These are phyloP conservation scores for Pipistrellus pygmaeus DNA, from an alignment of 2,797 vertebrate species.

Conservation along the genomic window DNA sequence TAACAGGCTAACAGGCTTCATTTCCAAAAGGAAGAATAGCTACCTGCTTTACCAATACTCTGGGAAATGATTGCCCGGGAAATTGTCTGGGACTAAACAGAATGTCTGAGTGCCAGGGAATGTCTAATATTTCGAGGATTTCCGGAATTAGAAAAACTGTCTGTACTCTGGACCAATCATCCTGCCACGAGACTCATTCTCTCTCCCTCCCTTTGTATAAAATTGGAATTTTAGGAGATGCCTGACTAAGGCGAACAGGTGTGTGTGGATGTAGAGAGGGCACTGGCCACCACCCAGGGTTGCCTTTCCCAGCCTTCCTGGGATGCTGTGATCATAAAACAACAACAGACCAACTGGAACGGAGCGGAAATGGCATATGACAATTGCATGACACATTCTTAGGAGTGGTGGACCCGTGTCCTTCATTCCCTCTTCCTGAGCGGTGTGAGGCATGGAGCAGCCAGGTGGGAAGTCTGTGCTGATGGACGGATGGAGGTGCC, in stretches of 20 bases:
- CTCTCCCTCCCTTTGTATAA: no score
- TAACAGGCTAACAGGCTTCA: background rate
- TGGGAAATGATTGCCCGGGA: no score
- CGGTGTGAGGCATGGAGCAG: no score
- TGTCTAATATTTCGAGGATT: background rate
- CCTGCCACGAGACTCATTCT: no score
- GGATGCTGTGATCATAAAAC: background rate
- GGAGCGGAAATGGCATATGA: background rate
- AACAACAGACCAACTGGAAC: no score
- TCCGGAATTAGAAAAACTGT: background rate
- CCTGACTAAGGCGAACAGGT: no score
- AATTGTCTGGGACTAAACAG: no score
- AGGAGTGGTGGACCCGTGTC: background rate
- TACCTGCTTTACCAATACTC: background rate
- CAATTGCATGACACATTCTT: background rate
- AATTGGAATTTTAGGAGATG: no score
- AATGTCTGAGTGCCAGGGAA: background rate
- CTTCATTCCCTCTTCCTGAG: no score
- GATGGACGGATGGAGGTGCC: background rate
- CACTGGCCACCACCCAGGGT: no score
- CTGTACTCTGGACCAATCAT: fast-evolving
- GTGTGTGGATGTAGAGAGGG: no score
- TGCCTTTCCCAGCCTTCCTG: fast-evolving
- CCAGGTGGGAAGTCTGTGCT: background rate
- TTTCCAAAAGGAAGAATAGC: background rate